Conservation (phyloP, 2,888 invertebrate species). For the Melinaea marsaeus region DNA sequence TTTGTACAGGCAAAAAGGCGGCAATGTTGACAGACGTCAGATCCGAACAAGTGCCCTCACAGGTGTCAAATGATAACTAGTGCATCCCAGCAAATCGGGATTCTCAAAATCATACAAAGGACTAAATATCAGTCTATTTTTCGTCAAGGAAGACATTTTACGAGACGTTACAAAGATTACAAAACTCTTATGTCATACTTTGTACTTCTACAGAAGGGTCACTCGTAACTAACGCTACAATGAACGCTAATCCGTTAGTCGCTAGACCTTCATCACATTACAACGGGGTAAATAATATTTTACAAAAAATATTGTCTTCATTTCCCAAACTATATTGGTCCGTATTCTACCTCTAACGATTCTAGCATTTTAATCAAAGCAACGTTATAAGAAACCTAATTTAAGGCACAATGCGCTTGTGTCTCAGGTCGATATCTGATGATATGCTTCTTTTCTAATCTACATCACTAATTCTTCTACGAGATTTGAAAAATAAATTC, state of each 20-base stretch:
- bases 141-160: conserved; percentile 64
- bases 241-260: conserved; percentile 43
- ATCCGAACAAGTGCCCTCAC: conserved; percentile 70
- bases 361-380: conserved; percentile 43
- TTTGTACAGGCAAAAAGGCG: conserved; percentile 29
- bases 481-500: conserved; percentile 50
- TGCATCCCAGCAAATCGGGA: conserved; percentile 72
- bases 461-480: conserved; percentile 59
- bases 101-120: conserved; percentile 47
- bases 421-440: conserved; percentile 57
- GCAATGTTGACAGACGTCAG: conserved; percentile 22
- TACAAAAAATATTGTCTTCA: conserved; percentile 71
- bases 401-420: conserved; percentile 72
- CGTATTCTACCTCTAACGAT: conserved; percentile 57
- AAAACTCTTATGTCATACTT: conserved; percentile 64
- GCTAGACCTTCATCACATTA: conserved; percentile 36
- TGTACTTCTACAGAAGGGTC: conserved; percentile 69
- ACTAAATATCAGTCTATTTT: conserved; percentile 67
- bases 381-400: conserved; percentile 48
- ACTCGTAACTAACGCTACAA: conserved; percentile 53
- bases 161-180: conserved; percentile 47
- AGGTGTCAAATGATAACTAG: conserved; percentile 57
- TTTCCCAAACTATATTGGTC: conserved; percentile 68
- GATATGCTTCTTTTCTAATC: conserved; percentile 58
- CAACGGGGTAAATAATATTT: conserved; percentile 61